Base-by-base conservation (phyloP, 2,113 vertebrate genomes). In the Gymnogyps californianus region DNA sequence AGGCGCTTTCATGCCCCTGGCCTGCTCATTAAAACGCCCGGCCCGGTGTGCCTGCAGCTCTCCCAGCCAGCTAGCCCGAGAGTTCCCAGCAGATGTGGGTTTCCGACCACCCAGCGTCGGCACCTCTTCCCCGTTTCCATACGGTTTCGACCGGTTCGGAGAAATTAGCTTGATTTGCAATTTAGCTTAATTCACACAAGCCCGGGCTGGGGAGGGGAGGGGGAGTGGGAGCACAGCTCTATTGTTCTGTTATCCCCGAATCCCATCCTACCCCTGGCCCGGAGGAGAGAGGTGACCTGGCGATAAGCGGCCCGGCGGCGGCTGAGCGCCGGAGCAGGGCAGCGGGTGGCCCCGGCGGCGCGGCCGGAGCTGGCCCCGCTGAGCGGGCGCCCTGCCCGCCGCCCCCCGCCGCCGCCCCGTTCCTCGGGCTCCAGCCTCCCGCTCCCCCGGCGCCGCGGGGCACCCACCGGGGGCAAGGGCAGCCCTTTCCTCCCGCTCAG, bases 131-230 rank as follows among this genome's bases (percentile, higher is more conserved):
- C 28, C 11, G 6, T 72, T 52, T 82, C 83, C 92, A 59, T 64
- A 90, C 80, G 49, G 28, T 83, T 82, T 91, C 31, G 9, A 24
- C 58, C 17, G 58, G 40, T 74, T 69, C 72, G 6, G 46, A 81
- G 54, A 91, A 95, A 95, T 90, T 76, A 87, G 79, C 75, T 95
- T 97, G 94, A 97, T 91, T 97, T 95, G 72, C 91, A 57, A 87
- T 93, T 93, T 83, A 97, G 86, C 62, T 87, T 91, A 77, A 97
- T 86, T 95, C 91, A 81, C 86, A 80, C 42, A 76, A 91, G 38
- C 44, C 51, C 38, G 38, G 67, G 61, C 31, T 8, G 44, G 78
- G 46, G 62, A 40, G 62, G 62, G 59, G 52, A 16, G 32, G 34
- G 34, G 5, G 28, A n/a, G 25, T 10, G 78, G 83, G 59, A 57